These are phyloP conservation scores for Ganaspis brasiliensis DNA, from an alignment of 2,888 invertebrate species.

Conservation along the genomic window DNA sequence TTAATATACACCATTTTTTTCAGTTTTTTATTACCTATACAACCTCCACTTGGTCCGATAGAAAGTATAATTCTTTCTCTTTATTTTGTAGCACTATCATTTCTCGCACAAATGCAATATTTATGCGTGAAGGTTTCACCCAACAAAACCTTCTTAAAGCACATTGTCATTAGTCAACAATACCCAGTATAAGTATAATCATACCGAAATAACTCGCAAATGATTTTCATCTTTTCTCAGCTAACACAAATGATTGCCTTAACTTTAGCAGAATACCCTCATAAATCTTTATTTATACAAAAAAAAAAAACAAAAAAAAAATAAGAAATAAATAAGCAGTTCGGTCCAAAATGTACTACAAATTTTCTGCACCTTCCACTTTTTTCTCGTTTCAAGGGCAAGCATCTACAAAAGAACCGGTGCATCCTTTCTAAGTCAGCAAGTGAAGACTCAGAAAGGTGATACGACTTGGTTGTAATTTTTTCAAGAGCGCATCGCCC, in stretches of 20 bases:
- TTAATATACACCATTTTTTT: no score
- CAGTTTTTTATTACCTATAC: no score
- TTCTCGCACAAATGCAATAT: no score
- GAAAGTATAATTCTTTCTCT: no score
- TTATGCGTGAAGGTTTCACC: no score
- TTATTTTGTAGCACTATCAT: no score
- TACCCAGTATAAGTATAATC: no score
- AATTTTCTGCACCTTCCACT: slow-evolving; percentile 18
- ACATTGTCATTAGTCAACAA: no score
- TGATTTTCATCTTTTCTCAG: not conserved
- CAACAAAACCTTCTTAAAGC: no score
- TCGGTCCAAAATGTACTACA: slow-evolving; percentile 29
- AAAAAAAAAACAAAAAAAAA: not conserved
- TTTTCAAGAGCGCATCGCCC: not conserved
- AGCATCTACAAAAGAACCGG: not conserved
- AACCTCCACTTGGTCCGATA: no score
- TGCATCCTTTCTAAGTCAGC: slow-evolving; percentile 6
- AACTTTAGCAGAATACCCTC: not conserved
- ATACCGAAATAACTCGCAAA: not conserved
- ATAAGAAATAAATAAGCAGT: not conserved
- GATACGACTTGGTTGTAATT: slow-evolving; percentile 14
- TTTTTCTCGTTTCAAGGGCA: slow-evolving; percentile 16
- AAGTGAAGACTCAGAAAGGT: slow-evolving; percentile 3
- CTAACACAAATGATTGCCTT: not conserved
- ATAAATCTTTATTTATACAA: slow-evolving; percentile 13